Evolutionary conservation across 2,797 vertebrate species (phyloP), one percentile per base, ranked within the genome.

Genomic region (Sebastes vulpes): DNA sequence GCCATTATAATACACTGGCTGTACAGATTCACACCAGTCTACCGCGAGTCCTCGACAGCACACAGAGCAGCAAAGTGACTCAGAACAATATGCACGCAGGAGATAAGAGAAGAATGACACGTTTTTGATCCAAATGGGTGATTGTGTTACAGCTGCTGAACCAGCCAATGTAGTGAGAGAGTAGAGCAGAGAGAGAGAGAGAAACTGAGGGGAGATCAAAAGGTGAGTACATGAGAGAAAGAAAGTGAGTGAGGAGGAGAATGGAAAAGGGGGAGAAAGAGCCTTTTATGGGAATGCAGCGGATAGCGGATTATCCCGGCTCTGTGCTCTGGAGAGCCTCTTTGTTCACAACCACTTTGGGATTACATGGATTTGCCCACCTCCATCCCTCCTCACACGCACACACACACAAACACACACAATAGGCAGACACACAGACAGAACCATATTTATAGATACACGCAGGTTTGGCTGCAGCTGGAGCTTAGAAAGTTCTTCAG

Each of bases 281-380:
- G 68, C 88, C 92, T 91, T 95, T 95, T 94, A 94, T 89, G 91
- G 93, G 86, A 91, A 89, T 78, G 82, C 73, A 88, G 81, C 75
- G 57, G 84, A 81, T 83, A 72, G 91, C 67, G 79, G 95, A 95
- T 96, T 95, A 96, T 94, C 88, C 83, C 57, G 4, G 92, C 93
- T 92, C 91, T 88, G 77, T 89, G 89, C 89, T 93, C 87, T 77
- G 86, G 85, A 95, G 91, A 94, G 89, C 84, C 82, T 92, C 93
- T 95, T 94, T 95, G 93, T 95, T 95, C 91, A 92, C 91, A 90
- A 91, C 81, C 84, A 91, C 89, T 95, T 88, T 91, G 77, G 95
- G 93, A 96, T 95, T 93, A 95, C 90, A 92, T 65, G 89, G 89
- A 91, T 92, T 94, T 93, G 69, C 80, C 81, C 90, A 91, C 89